These are phyloP conservation scores for Calephelis perditalis DNA, from an alignment of 2,888 invertebrate genomes.

Conservation along the genomic window DNA sequence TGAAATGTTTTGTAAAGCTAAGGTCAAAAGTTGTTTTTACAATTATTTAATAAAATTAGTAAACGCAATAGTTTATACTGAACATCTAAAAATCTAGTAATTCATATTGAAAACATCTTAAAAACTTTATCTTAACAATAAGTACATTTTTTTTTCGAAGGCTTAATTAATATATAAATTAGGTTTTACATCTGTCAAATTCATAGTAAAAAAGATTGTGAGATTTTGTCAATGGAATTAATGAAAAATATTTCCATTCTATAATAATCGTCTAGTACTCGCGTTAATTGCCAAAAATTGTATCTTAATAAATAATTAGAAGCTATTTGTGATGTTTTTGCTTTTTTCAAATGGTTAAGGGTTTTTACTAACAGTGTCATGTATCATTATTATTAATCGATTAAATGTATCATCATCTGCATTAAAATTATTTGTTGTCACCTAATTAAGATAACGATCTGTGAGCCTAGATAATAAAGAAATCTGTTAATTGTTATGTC, in stretches of 20 bases:
- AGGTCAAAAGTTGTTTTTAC: no score
- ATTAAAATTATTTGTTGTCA: conserved; percentile 37
- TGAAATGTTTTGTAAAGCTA: no score
- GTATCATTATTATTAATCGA: conserved; percentile 43
- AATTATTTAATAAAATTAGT: no score
- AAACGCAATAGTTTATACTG: no score
- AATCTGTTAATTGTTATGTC: conserved; percentile 8
- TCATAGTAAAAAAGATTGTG: no score
- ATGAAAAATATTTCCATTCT: not conserved
- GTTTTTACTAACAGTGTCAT: conserved; percentile 42
- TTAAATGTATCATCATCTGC: conserved; percentile 44
- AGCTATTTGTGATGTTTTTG: conserved; percentile 27
- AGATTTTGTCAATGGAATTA: no score
- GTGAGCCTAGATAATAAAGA: conserved; percentile 17
- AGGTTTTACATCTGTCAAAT: no score
- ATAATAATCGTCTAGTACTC: not conserved
- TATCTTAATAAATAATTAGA: conserved; percentile 12
- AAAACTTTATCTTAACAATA: no score
- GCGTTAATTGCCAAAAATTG: conserved; percentile 4
- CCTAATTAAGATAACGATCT: conserved; percentile 21
- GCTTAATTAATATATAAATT: no score
- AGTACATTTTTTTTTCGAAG: no score
- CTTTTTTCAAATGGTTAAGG: conserved; percentile 38
- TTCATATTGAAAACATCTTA: no score
- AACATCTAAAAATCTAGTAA: no score